phyloP scores from a whole-genome alignment of 2,797 vertebrate species.

The Peromyscus aztecus region DNA sequence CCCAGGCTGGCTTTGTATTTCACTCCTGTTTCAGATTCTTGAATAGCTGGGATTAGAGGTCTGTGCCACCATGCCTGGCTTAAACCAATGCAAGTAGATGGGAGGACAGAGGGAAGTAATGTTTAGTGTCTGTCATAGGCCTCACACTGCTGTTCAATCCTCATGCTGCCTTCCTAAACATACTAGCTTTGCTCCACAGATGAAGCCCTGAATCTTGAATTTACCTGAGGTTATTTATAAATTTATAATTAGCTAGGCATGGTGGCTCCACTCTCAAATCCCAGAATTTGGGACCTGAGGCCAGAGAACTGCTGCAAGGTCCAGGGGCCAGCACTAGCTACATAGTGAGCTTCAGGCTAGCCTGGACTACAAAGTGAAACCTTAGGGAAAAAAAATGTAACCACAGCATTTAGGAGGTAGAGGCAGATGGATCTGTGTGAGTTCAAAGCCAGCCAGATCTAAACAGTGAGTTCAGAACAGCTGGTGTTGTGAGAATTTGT shows the following conservation, averaged over 20 bases:
- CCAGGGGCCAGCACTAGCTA: background rate
- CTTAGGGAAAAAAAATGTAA: background rate
- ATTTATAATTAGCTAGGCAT: background rate
- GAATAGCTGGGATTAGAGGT: background rate
- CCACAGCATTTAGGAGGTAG: background rate
- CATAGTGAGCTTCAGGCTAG: background rate
- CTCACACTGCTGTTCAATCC: background rate
- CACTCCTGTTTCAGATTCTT: background rate
- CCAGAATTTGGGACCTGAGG: background rate
- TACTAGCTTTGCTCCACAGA: background rate
- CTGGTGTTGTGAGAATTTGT: background rate
- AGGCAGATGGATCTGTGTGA: background rate
- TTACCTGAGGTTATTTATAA: background rate
- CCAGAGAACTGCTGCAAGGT: background rate
- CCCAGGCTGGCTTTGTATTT: background rate
- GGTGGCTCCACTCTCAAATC: background rate
- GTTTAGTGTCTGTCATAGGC: background rate
- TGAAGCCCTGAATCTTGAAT: conserved; percentile 38
- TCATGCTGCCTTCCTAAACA: background rate
- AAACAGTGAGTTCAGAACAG: background rate
- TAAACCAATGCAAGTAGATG: conserved; percentile 1
- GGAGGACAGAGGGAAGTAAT: background rate
- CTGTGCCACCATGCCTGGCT: background rate
- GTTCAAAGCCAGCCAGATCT: background rate
- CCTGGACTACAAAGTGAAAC: background rate